phyloP scores from a whole-genome alignment of 1,140 invertebrate species.

The Archegozetes longisetosus region DNA sequence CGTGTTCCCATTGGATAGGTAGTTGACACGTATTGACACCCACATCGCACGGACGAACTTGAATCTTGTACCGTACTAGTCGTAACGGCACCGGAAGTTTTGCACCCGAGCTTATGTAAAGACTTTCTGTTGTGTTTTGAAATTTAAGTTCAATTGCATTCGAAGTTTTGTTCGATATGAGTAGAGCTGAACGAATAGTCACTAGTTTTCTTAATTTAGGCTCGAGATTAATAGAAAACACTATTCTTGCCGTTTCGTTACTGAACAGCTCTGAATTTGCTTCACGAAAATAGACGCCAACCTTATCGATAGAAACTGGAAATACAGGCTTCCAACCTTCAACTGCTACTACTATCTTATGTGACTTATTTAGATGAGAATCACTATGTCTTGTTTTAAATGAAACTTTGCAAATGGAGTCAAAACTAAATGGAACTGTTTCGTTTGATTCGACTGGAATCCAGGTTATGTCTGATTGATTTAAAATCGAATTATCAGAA shows the following conservation, averaged over 20 bases:
- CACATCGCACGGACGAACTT: slow-evolving; percentile 37
- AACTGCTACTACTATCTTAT: slow-evolving; percentile 70
- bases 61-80: slow-evolving; percentile 43
- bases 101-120: slow-evolving; percentile 22
- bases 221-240: slow-evolving; percentile 73
- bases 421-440: slow-evolving; percentile 63
- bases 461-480: slow-evolving; percentile 34
- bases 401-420: slow-evolving; percentile 29
- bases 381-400: slow-evolving; percentile 55
- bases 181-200: slow-evolving; percentile 78
- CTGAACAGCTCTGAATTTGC: slow-evolving; percentile 31
- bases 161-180: slow-evolving; percentile 49
- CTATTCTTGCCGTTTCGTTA: slow-evolving; percentile 44
- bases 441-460: slow-evolving; percentile 46
- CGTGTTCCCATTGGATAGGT: slow-evolving; percentile 45
- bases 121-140: slow-evolving; percentile 30
- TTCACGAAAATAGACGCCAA: slow-evolving; percentile 79
- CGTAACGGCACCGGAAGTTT: slow-evolving; percentile 44
- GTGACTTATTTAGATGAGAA: slow-evolving; percentile 55
- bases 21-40: slow-evolving; percentile 41
- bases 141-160: slow-evolving; percentile 51
- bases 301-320: slow-evolving; percentile 84
- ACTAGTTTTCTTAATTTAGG: slow-evolving; percentile 85
- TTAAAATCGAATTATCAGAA: not conserved
- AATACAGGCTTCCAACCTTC: slow-evolving; percentile 73